phyloP scores from a whole-genome alignment of 1,140 invertebrate genomes.

The Agrypnia vestita region DNA sequence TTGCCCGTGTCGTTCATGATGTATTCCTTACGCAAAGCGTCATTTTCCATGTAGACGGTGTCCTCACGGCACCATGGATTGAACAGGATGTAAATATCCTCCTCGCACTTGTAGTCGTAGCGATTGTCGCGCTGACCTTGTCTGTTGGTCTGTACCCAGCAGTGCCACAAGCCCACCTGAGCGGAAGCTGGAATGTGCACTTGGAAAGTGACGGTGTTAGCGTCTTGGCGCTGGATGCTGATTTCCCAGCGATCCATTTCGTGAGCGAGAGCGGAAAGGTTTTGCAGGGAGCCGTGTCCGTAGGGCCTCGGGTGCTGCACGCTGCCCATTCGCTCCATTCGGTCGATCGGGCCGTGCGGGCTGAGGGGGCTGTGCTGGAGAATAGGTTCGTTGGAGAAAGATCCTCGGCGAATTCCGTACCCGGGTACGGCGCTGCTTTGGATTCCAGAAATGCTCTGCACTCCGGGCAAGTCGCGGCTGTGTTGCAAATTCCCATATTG shows the following conservation, averaged over 20 bases:
- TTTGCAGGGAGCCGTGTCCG: conserved; percentile 69
- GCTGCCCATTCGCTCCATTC: conserved; percentile 66
- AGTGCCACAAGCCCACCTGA: conserved; percentile 81
- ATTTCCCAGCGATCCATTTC: conserved; percentile 77
- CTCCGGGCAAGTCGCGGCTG: conserved; percentile 67
- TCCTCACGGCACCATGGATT: conserved; percentile 88
- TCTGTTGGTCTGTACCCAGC: conserved; percentile 77
- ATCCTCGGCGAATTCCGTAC: conserved; percentile 69
- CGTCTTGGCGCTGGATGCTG: conserved; percentile 74
- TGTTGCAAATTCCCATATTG: conserved; percentile 69
- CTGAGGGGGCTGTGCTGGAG: conserved; percentile 70
- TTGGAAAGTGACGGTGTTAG: conserved; percentile 76
- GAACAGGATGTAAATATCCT: conserved; percentile 83
- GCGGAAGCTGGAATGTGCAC: conserved; percentile 76
- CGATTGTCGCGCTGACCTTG: conserved; percentile 71
- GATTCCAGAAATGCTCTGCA: conserved; percentile 66
- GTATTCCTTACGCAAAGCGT: conserved; percentile 79
- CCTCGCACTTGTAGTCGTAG: conserved; percentile 74
- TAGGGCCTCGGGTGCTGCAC: conserved; percentile 66
- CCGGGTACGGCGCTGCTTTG: conserved; percentile 64
- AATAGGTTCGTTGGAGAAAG: conserved; percentile 69
- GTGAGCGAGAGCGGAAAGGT: conserved; percentile 69
- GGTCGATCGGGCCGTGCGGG: conserved; percentile 68
- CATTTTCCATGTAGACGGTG: conserved; percentile 79
- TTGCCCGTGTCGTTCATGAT: conserved; percentile 84